Evolutionary conservation across 23 tunicate genomes (phyloP).

Genomic region (Diplosoma virens): DNA sequence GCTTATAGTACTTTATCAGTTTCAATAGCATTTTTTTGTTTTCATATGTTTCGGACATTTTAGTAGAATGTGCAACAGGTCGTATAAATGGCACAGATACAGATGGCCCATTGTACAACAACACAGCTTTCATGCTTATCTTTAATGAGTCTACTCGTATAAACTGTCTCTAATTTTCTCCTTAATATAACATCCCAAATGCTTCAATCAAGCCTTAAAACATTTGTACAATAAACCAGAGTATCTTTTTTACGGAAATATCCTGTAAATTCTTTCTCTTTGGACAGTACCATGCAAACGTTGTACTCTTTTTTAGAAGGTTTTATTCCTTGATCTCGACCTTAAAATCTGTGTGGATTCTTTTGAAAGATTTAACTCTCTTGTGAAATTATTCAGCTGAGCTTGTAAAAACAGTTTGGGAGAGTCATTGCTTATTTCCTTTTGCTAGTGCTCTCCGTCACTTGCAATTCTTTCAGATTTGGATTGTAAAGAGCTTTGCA

Average conservation of each 20-base stretch:
- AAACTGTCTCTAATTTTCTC: constrained; percentile 14
- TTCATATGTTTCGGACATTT: constrained; percentile 10
- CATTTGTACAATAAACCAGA: not conserved
- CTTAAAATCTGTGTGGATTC: constrained; percentile 22
- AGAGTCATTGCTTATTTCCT: constrained; percentile 13
- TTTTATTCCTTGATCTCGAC: constrained; percentile 24
- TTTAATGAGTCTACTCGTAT: constrained; percentile 12
- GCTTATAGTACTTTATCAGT: constrained; percentile 9
- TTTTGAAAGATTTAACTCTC: constrained; percentile 20
- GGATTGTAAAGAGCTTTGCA: not conserved
- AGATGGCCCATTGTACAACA: constrained; percentile 14
- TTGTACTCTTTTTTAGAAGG: constrained; percentile 18
- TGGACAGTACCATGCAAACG: constrained; percentile 16
- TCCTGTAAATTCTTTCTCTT: constrained; percentile 8
- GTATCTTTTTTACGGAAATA: constrained; percentile 8
- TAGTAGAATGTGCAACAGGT: constrained; percentile 7
- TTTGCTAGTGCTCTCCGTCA: constrained; percentile 14
- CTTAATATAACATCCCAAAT: not conserved
- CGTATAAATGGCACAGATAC: not conserved
- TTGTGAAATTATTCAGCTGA: constrained; percentile 14
- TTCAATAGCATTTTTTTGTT: constrained; percentile 17
- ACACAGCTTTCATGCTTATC: constrained; percentile 30
- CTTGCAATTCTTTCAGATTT: constrained; percentile 5
- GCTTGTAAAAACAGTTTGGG: constrained; percentile 28
- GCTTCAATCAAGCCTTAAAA: not conserved